These are phyloP conservation scores for Caenorhabditis macrosperma DNA, from an alignment of 2,888 invertebrate genomes.

Conservation along the genomic window DNA sequence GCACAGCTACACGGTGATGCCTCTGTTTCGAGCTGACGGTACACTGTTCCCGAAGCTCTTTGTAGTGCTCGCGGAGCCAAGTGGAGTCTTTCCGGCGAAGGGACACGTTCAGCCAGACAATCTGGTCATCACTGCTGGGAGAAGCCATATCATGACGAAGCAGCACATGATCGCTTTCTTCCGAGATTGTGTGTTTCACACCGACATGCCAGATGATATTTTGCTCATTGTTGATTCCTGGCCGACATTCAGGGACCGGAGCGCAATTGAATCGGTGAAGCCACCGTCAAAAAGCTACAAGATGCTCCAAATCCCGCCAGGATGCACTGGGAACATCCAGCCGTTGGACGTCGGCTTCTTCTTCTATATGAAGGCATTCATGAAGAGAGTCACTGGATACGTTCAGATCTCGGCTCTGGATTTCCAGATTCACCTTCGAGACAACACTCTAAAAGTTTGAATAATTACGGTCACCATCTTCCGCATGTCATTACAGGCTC, in stretches of 20 bases:
- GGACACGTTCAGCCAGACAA: background rate
- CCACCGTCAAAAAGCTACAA: background rate
- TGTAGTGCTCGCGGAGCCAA: background rate
- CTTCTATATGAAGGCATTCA: background rate
- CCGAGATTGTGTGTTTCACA: background rate
- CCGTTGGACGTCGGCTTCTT: constrained; percentile 3
- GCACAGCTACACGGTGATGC: background rate
- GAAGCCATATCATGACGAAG: constrained; percentile 17
- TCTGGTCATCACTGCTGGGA: background rate
- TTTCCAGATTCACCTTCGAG: background rate
- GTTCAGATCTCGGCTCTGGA: background rate
- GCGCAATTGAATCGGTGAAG: background rate
- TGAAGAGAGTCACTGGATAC: background rate
- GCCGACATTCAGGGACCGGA: background rate
- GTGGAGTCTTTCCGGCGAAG: background rate
- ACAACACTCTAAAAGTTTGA: constrained; percentile 6
- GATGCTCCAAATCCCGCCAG: background rate
- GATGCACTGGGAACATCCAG: constrained; percentile 1
- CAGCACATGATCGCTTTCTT: constrained; percentile 1
- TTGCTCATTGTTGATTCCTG: constrained; percentile 5
- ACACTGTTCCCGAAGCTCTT: background rate
- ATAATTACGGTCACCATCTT: background rate
- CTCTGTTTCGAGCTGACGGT: background rate
- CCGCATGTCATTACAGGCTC: background rate
- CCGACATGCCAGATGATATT: background rate